phyloP scores from a whole-genome alignment of 2,113 vertebrate genomes.

The Aphelocoma coerulescens region DNA sequence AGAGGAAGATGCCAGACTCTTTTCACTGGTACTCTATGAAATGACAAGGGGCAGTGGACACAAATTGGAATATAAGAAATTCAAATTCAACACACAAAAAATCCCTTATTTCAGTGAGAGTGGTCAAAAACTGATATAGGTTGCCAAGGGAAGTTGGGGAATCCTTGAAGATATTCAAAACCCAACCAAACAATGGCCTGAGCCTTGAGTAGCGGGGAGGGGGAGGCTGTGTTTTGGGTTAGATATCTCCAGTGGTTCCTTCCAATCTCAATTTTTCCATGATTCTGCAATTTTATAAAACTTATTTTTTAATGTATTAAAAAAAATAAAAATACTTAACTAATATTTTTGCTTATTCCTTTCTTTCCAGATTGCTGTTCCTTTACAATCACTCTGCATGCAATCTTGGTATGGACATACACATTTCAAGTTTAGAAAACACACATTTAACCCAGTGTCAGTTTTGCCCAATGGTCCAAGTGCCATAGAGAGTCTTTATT shows the following conservation, averaged over 20 bases:
- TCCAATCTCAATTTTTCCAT: background rate
- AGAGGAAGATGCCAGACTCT: background rate
- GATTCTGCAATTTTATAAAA: background rate
- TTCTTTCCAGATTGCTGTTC: background rate
- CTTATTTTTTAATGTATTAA: background rate
- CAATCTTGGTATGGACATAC: background rate
- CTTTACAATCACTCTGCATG: background rate
- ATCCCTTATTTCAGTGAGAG: background rate
- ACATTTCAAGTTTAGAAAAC: background rate
- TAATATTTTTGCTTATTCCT: background rate
- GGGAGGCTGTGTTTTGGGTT: accelerated
- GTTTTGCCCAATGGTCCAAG: background rate
- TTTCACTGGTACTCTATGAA: background rate
- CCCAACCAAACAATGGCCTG: background rate
- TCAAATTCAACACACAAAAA: background rate
- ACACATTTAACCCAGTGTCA: background rate
- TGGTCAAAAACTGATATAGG: background rate
- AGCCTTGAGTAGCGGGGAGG: background rate
- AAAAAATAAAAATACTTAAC: background rate
- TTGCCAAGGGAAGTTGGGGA: background rate
- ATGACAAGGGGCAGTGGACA: background rate
- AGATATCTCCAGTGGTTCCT: background rate
- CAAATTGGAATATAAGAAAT: background rate
- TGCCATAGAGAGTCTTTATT: background rate
- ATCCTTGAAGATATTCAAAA: background rate